Base-by-base conservation (phyloP, 2,888 invertebrate species). In the Synanthedon andrenaeformis region DNA sequence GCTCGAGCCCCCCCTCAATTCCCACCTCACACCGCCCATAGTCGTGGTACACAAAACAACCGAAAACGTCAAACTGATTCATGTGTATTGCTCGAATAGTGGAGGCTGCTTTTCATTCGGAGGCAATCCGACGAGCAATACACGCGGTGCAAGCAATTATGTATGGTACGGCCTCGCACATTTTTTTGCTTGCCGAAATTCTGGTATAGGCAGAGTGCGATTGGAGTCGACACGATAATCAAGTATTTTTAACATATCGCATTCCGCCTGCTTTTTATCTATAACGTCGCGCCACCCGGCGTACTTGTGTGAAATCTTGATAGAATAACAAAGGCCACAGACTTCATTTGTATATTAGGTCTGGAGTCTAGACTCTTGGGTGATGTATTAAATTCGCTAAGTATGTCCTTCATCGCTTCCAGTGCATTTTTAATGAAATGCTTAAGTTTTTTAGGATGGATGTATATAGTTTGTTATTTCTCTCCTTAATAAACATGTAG, bases 231-330 rank as follows among this genome's bases (percentile, higher is more conserved):
- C 69, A 69, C 70, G 72, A 75, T 79, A 75, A 75, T 76, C 69
- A 66, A 68, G 73, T 78, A 76, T 78, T 79, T 76, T 78, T 74
- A 76, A 76, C 71, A 73, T 75, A 76, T 76, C 72, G 71, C 74
- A 77, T 76, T 75, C 74, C 73, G 62, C 56, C 60, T 62, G 64
- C 54, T 70, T 74, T 74, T 77, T 73, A 71, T 72, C 70, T 58
- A 64, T 23, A 23, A 23, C 23, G 23, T 23, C 23, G 23, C 63
- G 59, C 59, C 67, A 62, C 60, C 64, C 62, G 60, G 60, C 56
- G 64, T 60, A 63, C 62, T 62, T 64, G 65, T 65, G 57, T 63
- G 59, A 65, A 60, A 63, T 66, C 64, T 62, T 55, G 62, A 61
- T 65, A 62, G 53, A 64, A 65, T 58, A 64, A 68, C 63, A 67